Evolutionary conservation across 2,888 invertebrate genomes (phyloP).

Genomic region (Lutraria lutraria): DNA sequence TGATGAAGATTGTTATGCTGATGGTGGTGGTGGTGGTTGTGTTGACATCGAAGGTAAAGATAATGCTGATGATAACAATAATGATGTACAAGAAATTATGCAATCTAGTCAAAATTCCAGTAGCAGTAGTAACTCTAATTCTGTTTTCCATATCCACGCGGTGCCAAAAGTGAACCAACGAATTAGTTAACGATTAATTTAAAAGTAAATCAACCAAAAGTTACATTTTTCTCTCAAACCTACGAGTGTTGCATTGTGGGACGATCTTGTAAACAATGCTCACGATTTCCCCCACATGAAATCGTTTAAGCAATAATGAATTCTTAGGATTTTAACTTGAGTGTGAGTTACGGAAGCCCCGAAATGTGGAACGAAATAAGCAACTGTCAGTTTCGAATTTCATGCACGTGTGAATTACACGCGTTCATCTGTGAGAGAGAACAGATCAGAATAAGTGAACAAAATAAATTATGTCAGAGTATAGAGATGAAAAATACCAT

Average conservation of each 20-base stretch:
- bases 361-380: conserved; percentile 4
- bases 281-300: background rate
- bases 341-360: background rate
- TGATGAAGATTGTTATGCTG: background rate
- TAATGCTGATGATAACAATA: background rate
- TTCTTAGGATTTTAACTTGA: background rate
- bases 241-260: background rate
- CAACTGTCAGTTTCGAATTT: conserved; percentile 23
- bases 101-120: background rate
- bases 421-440: conserved; percentile 1
- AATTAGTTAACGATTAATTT: background rate
- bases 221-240: background rate
- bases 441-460: background rate
- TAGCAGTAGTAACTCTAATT: no score
- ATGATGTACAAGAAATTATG: background rate
- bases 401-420: conserved; percentile 26
- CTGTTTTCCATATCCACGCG: no score
- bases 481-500: background rate
- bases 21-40: background rate
- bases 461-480: background rate
- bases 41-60: background rate
- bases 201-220: background rate
- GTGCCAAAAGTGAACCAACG: background rate
- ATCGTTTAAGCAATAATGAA: background rate
- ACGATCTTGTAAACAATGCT: background rate